Evolutionary conservation across 1,140 invertebrate species (phyloP).

Genomic region (Sarcophaga bullata): DNA sequence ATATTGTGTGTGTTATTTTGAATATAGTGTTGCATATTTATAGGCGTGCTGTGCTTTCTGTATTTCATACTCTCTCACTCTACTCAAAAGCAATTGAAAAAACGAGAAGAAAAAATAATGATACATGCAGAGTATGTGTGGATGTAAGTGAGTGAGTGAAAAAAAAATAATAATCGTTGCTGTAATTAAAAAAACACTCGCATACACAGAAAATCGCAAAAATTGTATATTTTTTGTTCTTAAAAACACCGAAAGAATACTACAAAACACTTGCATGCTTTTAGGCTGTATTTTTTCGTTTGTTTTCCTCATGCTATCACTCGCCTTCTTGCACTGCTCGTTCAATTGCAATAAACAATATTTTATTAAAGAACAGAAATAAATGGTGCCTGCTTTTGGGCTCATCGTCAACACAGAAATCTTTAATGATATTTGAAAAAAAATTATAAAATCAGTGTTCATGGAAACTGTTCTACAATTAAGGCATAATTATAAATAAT

Average conservation of each 20-base stretch:
- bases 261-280: slow-evolving; percentile 1
- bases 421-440: neutral
- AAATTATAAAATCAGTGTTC: neutral
- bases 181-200: neutral
- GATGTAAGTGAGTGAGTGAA: neutral
- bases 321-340: too few species aligned
- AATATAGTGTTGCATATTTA: slow-evolving; percentile 39
- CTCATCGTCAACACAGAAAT: neutral
- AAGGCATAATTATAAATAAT: too few species aligned
- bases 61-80: neutral
- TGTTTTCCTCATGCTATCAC: too few species aligned
- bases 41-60: neutral
- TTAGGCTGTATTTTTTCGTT: neutral
- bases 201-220: neutral
- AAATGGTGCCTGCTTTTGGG: slow-evolving; percentile 2
- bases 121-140: neutral
- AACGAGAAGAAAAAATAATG: too few species aligned
- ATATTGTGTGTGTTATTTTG: too few species aligned
- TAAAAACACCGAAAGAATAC: neutral
- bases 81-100: neutral
- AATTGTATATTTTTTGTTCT: neutral
- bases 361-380: too few species aligned
- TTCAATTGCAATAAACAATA: too few species aligned
- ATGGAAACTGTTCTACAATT: too few species aligned
- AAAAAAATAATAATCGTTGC: neutral